Evolutionary conservation across 2,888 invertebrate species (phyloP).

Genomic region (Euzophera pinguis): DNA sequence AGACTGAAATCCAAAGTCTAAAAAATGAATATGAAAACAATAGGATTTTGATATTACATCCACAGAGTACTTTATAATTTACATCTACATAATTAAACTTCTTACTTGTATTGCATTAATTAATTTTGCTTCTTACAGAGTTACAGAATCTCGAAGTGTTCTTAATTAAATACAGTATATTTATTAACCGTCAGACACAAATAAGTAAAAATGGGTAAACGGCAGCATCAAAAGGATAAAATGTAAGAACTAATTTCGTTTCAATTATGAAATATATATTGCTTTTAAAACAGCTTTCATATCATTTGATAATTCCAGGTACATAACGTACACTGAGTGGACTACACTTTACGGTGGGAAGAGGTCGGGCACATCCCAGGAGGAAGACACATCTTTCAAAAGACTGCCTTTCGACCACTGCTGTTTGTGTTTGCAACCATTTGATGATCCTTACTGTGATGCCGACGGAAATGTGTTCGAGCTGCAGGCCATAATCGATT

Average conservation of each 20-base stretch:
- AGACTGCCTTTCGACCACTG: conserved; percentile 96
- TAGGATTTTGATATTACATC: too few relatives aligned
- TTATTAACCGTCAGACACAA: background rate
- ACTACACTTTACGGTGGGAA: conserved; percentile 94
- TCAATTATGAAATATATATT: too few relatives aligned
- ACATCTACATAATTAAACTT: too few relatives aligned
- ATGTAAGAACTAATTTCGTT: conserved; percentile 81
- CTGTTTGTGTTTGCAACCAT: conserved; percentile 94
- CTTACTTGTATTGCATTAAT: too few relatives aligned
- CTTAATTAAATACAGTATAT: too few relatives aligned
- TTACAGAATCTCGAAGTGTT: too few relatives aligned
- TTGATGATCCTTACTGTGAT: conserved; percentile 95
- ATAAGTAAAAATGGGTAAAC: conserved; percentile 88
- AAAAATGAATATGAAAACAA: too few relatives aligned
- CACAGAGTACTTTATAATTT: too few relatives aligned
- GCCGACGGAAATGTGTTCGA: conserved; percentile 96
- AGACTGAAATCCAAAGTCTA: too few relatives aligned
- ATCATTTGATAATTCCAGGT: conserved; percentile 73
- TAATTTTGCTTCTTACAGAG: too few relatives aligned
- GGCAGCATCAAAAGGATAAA: conserved; percentile 97
- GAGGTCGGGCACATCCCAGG: conserved; percentile 83
- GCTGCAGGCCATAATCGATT: conserved; percentile 90
- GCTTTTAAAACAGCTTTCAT: too few relatives aligned
- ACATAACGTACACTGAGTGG: conserved; percentile 93
- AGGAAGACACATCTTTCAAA: conserved; percentile 90